phyloP scores from a whole-genome alignment of 2,888 invertebrate species.

The Perizoma affinitatum region DNA sequence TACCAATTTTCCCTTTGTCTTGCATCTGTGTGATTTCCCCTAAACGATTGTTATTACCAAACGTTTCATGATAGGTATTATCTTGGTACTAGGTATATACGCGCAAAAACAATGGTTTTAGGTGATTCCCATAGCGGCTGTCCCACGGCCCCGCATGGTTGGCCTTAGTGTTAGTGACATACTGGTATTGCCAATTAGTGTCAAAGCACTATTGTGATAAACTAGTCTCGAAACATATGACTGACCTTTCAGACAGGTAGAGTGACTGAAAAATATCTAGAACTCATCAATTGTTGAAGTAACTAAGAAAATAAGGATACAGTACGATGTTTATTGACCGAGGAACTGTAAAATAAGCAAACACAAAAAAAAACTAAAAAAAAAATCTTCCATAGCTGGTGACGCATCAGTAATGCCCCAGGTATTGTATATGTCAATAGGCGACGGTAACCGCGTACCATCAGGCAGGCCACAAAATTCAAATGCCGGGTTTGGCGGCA shows the following conservation, averaged over 20 bases:
- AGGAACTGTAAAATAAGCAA: no score
- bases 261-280: no score
- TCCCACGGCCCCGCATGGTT: constrained; percentile 62
- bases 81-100: constrained; percentile 1
- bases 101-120: constrained; percentile 53
- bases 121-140: constrained; percentile 53
- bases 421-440: no score
- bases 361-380: no score
- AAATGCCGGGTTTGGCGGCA: no score
- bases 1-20: constrained; percentile 1
- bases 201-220: constrained; percentile 22
- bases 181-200: constrained; percentile 35
- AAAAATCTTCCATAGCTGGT: no score
- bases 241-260: constrained; percentile 3
- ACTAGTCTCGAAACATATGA: constrained; percentile 10
- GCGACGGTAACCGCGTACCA: no score
- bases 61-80: constrained; percentile 35
- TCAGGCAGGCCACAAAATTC: no score
- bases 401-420: no score
- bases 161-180: constrained; percentile 36
- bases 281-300: no score
- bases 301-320: no score
- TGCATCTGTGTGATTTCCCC: constrained; percentile 16
- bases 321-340: no score
- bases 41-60: constrained; percentile 36